phyloP scores from a whole-genome alignment of 2,888 invertebrate genomes.

The Chaetogeoica ovagalla region DNA sequence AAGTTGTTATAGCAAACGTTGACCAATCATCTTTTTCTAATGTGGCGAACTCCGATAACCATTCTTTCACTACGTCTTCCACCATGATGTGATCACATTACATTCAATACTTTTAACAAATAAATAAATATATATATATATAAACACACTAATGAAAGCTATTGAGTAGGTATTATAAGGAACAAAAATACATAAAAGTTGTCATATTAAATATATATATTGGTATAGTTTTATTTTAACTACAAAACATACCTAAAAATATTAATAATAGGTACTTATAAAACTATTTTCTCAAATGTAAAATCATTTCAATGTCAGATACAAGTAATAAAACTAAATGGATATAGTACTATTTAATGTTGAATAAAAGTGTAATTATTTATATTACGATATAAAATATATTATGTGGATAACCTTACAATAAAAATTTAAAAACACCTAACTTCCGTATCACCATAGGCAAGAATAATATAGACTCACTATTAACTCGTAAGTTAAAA shows the following conservation, averaged over 20 bases:
- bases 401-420: neutral
- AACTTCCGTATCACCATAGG: neutral
- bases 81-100: slow-evolving; percentile 50
- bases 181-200: too few species aligned
- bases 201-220: neutral
- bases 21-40: slow-evolving; percentile 75
- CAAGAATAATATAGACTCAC: too few species aligned
- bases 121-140: neutral
- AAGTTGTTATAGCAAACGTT: slow-evolving; percentile 77
- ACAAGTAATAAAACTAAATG: neutral
- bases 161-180: too few species aligned
- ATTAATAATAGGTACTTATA: neutral
- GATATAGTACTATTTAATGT: neutral
- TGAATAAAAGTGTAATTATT: neutral
- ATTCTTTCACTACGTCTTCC: slow-evolving; percentile 70
- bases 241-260: neutral
- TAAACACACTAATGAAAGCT: too few species aligned
- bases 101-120: slow-evolving; percentile 1
- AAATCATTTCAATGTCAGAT: neutral
- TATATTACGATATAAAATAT: neutral
- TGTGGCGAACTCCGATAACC: slow-evolving; percentile 78
- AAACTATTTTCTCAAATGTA: neutral
- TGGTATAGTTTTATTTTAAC: neutral
- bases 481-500: neutral
- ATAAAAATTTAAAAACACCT: neutral